Base-by-base conservation (phyloP, 2,888 invertebrate species). In the Rapana venosa region DNA sequence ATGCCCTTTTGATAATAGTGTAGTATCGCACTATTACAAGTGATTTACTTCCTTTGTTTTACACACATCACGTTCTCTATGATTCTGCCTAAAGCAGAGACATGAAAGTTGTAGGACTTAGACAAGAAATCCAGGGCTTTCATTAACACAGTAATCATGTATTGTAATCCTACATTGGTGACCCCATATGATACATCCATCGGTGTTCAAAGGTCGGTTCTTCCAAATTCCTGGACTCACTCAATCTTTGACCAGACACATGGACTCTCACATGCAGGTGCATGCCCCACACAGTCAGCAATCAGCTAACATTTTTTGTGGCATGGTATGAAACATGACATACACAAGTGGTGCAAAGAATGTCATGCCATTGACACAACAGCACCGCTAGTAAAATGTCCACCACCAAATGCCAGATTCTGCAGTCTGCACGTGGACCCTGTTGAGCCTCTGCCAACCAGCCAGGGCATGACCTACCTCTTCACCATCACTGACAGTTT, bases 401-500 rank as follows among this genome's bases (percentile, higher is more conserved):
- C 77, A 58, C 32, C 56, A 1, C 88, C 85, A 47, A 87, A 13
- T 22, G 35, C 84, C 58, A 79, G 90, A 30, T 88, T 88, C 85
- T 77, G 85, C 85, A 88, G 83, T 86, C 81, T 90, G 26, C 89
- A 89, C 58, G 87, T 88, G 5, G 90, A 87, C 83, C 87, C 87
- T 0, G 87, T 90, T 32, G 90, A 89, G 22, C 87, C 90, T 66
- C 87, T 85, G n/a, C 90, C 90, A 36, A 26, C 66, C n/a, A 88
- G 88, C n/a, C 87, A 81, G 26, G 90, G 90, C 70, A 88, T 90
- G 85, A 88, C 87, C 22, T 88, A 90, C 81, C 87, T 90, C 5
- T 87, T 90, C 81, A 90, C 90, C 58, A 84, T 84, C 47, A 88
- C 88, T n/a, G 90, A 90, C 85, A 88, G 89, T 30, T 90, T 90